Evolutionary conservation across 2,113 vertebrate genomes (phyloP).

Genomic region (Nanger granti): DNA sequence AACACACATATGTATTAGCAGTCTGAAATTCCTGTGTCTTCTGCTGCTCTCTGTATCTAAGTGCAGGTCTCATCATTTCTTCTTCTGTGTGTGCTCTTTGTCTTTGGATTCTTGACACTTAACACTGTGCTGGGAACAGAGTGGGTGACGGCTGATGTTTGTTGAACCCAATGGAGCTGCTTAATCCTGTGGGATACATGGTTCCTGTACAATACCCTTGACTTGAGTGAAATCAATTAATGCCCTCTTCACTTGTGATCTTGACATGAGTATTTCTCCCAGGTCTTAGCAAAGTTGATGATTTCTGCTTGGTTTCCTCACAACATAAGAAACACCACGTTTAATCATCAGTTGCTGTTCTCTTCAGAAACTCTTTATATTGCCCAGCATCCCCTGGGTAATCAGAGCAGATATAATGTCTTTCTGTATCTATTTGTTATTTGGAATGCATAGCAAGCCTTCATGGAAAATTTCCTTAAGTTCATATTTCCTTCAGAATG

Average conservation of each 20-base stretch:
- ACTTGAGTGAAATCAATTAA: not conserved
- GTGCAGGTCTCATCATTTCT: not conserved
- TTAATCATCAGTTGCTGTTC: conserved; percentile 26
- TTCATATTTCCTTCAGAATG: conserved; percentile 17
- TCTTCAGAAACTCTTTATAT: conserved; percentile 34
- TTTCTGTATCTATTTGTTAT: conserved; percentile 50
- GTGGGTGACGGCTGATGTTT: not conserved
- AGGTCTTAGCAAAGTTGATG: not conserved
- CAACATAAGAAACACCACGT: not conserved
- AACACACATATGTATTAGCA: too few species aligned
- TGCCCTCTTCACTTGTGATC: not conserved
- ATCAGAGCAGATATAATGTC: conserved; percentile 64
- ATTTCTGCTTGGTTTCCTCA: conserved; percentile 33
- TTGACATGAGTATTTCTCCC: not conserved
- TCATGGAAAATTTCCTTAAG: conserved; percentile 37
- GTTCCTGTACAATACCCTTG: not conserved
- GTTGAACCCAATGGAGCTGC: not conserved
- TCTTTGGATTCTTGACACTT: not conserved
- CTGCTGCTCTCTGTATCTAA: not conserved
- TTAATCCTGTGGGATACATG: not conserved
- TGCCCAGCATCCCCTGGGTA: conserved; percentile 47
- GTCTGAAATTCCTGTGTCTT: not conserved
- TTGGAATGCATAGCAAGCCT: conserved; percentile 35
- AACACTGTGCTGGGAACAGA: not conserved
- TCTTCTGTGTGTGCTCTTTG: not conserved